Evolutionary conservation across 2,113 vertebrate species (phyloP).

Genomic region (mouse (Mus musculus)): DNA sequence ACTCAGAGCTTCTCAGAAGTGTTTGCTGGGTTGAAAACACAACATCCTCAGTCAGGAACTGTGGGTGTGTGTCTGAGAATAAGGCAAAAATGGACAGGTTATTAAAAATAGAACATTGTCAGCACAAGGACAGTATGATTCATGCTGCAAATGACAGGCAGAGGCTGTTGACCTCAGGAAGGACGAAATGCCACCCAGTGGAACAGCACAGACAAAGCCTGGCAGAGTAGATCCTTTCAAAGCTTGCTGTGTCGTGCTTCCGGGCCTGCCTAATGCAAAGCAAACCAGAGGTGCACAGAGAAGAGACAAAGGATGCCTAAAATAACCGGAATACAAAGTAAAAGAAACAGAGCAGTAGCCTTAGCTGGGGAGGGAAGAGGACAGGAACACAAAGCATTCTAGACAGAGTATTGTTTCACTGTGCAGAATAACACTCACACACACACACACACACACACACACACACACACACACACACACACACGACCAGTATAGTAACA

Average conservation of each 20-base stretch:
- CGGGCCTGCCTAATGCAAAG: background rate
- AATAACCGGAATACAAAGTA: background rate
- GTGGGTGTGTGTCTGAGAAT: background rate
- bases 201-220: background rate
- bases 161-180: background rate
- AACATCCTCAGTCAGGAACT: background rate
- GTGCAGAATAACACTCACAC: background rate
- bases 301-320: background rate
- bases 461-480: too few relatives aligned
- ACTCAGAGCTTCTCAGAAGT: conserved; percentile 40
- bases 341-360: background rate
- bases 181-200: background rate
- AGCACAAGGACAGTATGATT: background rate
- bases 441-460: too few relatives aligned
- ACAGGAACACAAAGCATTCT: background rate
- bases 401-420: conserved; percentile 1
- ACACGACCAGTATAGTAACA: background rate
- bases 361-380: background rate
- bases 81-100: background rate
- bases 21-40: background rate
- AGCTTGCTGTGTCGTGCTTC: background rate
- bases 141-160: background rate
- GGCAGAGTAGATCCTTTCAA: background rate
- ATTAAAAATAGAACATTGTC: background rate
- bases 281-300: background rate